Percentiles rank a stretch among this genome's conserved stretches.
Evolutionary conservation across 2,888 invertebrate species (phyloP).

Genomic region (Cylindroiulus punctatus): DNA sequence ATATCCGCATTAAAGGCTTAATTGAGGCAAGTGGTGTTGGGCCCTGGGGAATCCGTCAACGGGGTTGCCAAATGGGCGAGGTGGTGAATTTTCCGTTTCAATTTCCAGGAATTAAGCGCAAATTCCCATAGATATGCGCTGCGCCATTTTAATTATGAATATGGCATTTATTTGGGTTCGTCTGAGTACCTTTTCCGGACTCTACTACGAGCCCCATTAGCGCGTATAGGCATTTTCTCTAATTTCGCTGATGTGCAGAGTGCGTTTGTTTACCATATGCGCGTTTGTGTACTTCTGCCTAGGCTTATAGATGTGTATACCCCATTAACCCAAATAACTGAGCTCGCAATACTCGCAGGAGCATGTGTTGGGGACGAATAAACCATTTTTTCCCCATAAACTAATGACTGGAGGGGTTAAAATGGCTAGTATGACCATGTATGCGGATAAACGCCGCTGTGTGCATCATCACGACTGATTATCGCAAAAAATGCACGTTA

Average conservation of each 20-base stretch:
- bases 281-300: not conserved
- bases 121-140: not conserved
- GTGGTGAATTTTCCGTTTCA: not conserved
- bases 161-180: constrained; percentile 2
- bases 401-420: not conserved
- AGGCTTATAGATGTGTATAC: not conserved
- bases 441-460: not conserved
- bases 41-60: not conserved
- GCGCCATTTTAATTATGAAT: constrained; percentile 2
- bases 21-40: constrained; percentile 29
- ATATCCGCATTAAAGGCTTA: constrained; percentile 34
- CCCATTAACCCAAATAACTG: constrained; percentile 40
- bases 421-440: not conserved
- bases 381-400: not conserved
- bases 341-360: constrained; percentile 12
- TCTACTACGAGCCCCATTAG: constrained; percentile 10
- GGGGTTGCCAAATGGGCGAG: constrained; percentile 25
- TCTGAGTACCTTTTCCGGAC: not conserved
- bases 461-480: not conserved
- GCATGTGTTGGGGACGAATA: not conserved
- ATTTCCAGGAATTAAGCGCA: constrained; percentile 16
- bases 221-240: not conserved
- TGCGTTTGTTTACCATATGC: constrained; percentile 12
- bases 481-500: not conserved
- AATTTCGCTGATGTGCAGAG: not conserved